phyloP scores from a whole-genome alignment of 2,797 vertebrate genomes.

The Sebastes minor region DNA sequence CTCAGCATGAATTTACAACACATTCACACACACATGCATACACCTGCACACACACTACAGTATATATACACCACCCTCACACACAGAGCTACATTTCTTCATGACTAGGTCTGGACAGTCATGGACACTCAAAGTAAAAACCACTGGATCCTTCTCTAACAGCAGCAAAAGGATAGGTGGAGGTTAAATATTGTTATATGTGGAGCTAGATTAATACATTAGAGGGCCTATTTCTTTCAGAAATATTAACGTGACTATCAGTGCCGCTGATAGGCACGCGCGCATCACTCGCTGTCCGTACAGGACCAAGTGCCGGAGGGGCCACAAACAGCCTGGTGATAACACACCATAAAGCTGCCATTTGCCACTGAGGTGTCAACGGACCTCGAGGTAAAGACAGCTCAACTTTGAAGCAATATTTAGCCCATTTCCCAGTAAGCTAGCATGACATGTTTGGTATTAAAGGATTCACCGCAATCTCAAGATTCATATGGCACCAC shows the following conservation, averaged over 20 bases:
- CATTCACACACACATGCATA: not conserved
- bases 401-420: no score
- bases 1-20: constrained; percentile 57
- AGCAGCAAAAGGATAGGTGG: not conserved
- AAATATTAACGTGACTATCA: not conserved
- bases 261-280: no score
- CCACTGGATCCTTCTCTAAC: not conserved
- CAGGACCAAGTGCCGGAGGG: no score
- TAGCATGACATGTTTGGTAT: no score
- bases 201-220: not conserved
- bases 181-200: not conserved
- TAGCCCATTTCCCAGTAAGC: no score
- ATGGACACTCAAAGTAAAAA: not conserved
- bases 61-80: not conserved
- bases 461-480: no score
- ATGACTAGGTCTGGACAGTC: not conserved
- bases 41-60: constrained; percentile 4
- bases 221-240: not conserved
- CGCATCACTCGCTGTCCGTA: no score
- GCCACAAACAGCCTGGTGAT: no score
- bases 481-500: no score
- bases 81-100: not conserved
- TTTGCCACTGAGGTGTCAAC: no score
- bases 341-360: no score
- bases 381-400: no score